Evolutionary conservation across 2,797 vertebrate species (phyloP).

Genomic region (Salmo trutta): DNA sequence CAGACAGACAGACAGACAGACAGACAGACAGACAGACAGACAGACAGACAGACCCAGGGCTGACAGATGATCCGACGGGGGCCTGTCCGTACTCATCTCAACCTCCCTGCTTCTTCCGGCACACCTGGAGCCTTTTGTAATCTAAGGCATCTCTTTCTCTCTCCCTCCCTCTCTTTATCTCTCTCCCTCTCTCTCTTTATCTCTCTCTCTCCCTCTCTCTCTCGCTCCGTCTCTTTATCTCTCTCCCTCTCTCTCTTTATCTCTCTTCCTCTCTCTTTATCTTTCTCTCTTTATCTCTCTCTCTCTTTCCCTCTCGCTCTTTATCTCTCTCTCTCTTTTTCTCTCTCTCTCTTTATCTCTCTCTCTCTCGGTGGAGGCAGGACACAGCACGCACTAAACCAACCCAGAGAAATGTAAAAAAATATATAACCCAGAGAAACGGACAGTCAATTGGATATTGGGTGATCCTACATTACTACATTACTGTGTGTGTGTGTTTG

Average conservation of each 20-base stretch:
- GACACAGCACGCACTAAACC: background rate
- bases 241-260: no score
- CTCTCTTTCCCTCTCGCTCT: no score
- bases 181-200: conserved; percentile 4
- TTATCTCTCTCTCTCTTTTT: no score
- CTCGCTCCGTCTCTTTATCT: conserved; percentile 20
- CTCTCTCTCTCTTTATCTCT: no score
- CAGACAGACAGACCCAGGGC: conserved; percentile 3
- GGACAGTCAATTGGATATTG: background rate
- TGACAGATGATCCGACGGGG: background rate
- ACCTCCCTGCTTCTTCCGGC: conserved; percentile 1
- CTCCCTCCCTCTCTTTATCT: conserved; percentile 9
- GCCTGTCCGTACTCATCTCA: conserved; percentile 5
- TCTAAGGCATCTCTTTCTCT: conserved; percentile 27
- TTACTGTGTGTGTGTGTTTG: background rate
- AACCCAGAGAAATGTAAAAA: background rate
- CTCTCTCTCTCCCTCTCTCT: conserved; percentile 20
- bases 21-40: background rate
- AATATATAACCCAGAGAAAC: background rate
- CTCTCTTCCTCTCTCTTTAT: no score
- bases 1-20: background rate
- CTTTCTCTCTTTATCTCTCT: no score
- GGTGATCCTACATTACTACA: background rate
- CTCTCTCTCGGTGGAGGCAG: background rate
- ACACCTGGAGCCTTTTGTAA: conserved; percentile 31